Conservation (phyloP, 2,113 vertebrate species). For the Carettochelys insculpta region DNA sequence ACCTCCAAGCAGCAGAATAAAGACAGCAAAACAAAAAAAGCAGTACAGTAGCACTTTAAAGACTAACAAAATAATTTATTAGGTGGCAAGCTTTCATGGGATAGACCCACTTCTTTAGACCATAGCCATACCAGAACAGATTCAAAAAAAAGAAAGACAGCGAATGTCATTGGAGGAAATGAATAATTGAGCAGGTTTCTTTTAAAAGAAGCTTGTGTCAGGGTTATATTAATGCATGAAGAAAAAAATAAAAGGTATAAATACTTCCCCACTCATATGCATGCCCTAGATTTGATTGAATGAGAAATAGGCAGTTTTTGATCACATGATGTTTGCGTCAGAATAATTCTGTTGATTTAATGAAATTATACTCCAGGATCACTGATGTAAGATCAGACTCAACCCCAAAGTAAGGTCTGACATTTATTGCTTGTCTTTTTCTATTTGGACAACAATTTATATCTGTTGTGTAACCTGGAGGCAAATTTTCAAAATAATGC, state of each 20-base stretch:
- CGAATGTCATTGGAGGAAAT: background rate
- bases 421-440: background rate
- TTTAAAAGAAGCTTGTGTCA: background rate
- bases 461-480: background rate
- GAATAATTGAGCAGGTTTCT: background rate
- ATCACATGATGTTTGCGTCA: background rate
- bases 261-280: background rate
- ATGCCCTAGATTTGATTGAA: background rate
- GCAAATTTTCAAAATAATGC: background rate
- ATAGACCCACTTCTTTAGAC: no score
- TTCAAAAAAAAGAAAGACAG: no score
- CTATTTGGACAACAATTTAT: background rate
- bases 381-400: background rate
- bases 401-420: background rate
- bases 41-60: no score
- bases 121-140: no score
- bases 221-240: background rate
- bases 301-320: background rate
- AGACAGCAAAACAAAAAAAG: no score
- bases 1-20: constrained; percentile 39
- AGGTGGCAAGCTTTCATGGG: no score
- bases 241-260: background rate
- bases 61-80: no score
- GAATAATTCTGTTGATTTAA: background rate
- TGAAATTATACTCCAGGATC: background rate